Percentiles rank a stretch among this genome's conserved stretches.
Conservation (phyloP, 2,113 vertebrate species). For the Paraplagusia blochii region DNA sequence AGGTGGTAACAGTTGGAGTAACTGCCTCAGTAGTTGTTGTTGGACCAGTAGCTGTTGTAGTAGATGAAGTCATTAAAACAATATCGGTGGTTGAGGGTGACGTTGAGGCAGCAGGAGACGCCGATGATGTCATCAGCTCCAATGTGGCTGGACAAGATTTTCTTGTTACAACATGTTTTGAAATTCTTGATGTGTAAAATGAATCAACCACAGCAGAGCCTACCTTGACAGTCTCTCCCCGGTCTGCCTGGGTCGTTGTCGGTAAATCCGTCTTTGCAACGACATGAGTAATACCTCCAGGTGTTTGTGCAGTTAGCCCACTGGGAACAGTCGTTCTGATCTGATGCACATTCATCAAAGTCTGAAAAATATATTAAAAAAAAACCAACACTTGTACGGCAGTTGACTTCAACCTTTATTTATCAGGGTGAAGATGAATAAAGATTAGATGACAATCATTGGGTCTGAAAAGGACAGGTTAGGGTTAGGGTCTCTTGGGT, state of each 20-base stretch:
- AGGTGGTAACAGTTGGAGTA: not conserved
- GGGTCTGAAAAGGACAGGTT: too few relatives aligned
- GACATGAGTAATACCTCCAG: slow-evolving; percentile 77
- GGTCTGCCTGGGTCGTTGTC: slow-evolving; percentile 63
- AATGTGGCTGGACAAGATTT: slow-evolving; percentile 9
- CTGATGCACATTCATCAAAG: slow-evolving; percentile 77
- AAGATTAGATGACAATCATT: too few relatives aligned
- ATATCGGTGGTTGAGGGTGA: slow-evolving; percentile 1
- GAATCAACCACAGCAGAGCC: not conserved
- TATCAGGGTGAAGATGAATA: too few relatives aligned
- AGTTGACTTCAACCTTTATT: too few relatives aligned
- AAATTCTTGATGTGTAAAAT: not conserved
- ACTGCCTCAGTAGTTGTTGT: not conserved
- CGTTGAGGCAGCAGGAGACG: not conserved
- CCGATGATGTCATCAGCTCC: slow-evolving; percentile 2
- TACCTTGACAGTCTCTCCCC: slow-evolving; percentile 81
- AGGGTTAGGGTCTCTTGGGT: too few relatives aligned
- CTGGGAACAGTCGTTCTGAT: slow-evolving; percentile 75
- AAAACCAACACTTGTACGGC: too few relatives aligned
- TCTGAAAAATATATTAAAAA: slow-evolving; percentile 54
- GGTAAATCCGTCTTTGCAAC: slow-evolving; percentile 63
- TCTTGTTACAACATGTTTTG: slow-evolving; percentile 6
- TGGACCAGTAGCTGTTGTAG: too few relatives aligned
- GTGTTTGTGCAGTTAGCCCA: slow-evolving; percentile 76
- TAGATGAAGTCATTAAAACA: not conserved